phyloP scores from a whole-genome alignment of 2,888 invertebrate species.

The Hipparchia sbordonii region DNA sequence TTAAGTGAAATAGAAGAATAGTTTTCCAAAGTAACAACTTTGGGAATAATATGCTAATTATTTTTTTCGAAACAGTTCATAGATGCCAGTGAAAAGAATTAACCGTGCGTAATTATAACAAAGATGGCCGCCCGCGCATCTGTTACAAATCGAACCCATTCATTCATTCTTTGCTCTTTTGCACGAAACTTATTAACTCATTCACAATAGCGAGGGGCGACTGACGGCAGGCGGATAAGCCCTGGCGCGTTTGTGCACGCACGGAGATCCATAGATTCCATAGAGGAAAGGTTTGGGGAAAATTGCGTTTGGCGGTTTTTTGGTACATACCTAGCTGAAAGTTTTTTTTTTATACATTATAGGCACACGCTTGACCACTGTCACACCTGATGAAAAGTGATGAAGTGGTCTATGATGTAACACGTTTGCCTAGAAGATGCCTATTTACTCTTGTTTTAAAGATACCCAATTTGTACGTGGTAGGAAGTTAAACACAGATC shows the following conservation, averaged over 20 bases:
- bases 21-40: background rate
- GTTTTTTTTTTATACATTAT: too few species aligned
- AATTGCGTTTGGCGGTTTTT: background rate
- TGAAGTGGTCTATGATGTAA: too few species aligned
- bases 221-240: slow-evolving; percentile 37
- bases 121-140: slow-evolving; percentile 44
- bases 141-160: slow-evolving; percentile 42
- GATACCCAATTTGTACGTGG: too few species aligned
- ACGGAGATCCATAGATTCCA: slow-evolving; percentile 23
- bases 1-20: too few species aligned
- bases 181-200: slow-evolving; percentile 49
- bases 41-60: background rate
- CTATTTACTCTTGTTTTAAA: too few species aligned
- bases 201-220: slow-evolving; percentile 40
- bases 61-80: background rate
- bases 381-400: too few species aligned
- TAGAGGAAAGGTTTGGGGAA: background rate
- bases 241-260: slow-evolving; percentile 35
- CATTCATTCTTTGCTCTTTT: slow-evolving; percentile 48
- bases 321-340: too few species aligned
- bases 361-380: too few species aligned
- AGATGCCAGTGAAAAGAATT: background rate
- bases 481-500: too few species aligned
- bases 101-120: slow-evolving; percentile 26
- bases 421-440: too few species aligned